Conservation (phyloP, 2,888 invertebrate species). For the Catocala nupta region DNA sequence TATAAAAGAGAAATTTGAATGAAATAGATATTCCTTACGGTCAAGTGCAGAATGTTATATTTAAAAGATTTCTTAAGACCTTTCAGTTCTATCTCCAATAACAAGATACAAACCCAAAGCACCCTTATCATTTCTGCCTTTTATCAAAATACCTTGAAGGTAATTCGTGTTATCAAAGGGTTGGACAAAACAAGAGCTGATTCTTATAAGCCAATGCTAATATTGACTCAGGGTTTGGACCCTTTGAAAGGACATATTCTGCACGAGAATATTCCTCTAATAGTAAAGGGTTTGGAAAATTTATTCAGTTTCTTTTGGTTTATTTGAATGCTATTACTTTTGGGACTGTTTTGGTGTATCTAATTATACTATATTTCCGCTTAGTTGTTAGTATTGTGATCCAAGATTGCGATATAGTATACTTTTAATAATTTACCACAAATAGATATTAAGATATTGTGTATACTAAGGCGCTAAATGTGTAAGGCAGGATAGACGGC, state of each 20-base stretch:
- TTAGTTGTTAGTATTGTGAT: no score
- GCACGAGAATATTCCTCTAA: conserved; percentile 15
- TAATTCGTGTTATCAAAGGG: conserved; percentile 42
- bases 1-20: no score
- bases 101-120: conserved; percentile 4
- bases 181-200: conserved; percentile 43
- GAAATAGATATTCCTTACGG: no score
- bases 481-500: no score
- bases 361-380: no score
- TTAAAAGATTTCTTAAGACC: neutral
- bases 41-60: no score
- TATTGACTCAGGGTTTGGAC: conserved; percentile 51
- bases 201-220: conserved; percentile 50
- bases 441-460: no score
- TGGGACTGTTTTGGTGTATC: no score
- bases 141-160: conserved; percentile 32
- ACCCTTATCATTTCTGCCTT: conserved; percentile 15
- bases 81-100: neutral
- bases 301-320: conserved; percentile 3
- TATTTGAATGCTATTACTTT: conserved; percentile 1
- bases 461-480: no score
- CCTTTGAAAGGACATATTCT: conserved; percentile 24
- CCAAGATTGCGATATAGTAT: no score
- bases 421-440: no score
- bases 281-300: conserved; percentile 3